A percentile compares a stretch with the other conserved stretches of the same genome.
Conservation (phyloP, 2,797 vertebrate genomes). For the Dallia pectoralis region DNA sequence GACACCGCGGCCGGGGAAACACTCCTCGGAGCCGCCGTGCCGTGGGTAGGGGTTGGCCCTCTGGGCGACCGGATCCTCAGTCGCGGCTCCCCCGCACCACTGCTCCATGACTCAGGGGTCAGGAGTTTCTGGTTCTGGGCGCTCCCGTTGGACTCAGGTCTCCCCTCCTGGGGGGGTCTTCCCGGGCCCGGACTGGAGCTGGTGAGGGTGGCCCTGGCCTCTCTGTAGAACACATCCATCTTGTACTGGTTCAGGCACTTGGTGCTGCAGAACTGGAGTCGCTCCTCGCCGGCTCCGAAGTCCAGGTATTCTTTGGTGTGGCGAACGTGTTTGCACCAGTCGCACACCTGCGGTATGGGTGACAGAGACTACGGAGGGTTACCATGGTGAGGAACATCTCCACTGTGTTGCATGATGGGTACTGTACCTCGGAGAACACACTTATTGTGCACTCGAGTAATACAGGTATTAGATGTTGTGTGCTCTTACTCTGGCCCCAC, state of each 20-base stretch:
- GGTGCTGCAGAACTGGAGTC: slow-evolving; percentile 98
- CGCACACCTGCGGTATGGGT: slow-evolving; percentile 88
- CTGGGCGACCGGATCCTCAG: slow-evolving; percentile 88
- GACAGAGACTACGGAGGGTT: slow-evolving; percentile 72
- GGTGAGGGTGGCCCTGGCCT: slow-evolving; percentile 94
- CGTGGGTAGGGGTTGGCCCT: slow-evolving; percentile 74
- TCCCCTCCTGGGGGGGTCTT: slow-evolving; percentile 84
- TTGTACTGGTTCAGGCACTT: slow-evolving; percentile 99
- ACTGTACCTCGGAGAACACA: too few species aligned
- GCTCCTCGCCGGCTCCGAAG: slow-evolving; percentile 94
- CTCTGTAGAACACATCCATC: slow-evolving; percentile 99
- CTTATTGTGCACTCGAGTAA: background rate
- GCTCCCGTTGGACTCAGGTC: slow-evolving; percentile 76
- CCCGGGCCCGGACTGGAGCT: slow-evolving; percentile 84
- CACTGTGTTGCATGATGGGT: too few species aligned
- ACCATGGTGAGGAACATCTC: slow-evolving; percentile 13
- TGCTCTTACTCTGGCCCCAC: slow-evolving; percentile 71
- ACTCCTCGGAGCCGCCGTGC: slow-evolving; percentile 73
- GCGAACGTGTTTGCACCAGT: slow-evolving; percentile 99
- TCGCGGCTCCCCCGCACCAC: slow-evolving; percentile 49
- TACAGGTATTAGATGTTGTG: background rate
- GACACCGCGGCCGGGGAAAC: slow-evolving; percentile 84
- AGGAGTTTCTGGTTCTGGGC: slow-evolving; percentile 88
- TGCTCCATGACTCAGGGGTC: slow-evolving; percentile 98
- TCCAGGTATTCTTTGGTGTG: slow-evolving; percentile 99